Evolutionary conservation across 2,888 invertebrate genomes (phyloP).

Genomic region (Hesperia comma): DNA sequence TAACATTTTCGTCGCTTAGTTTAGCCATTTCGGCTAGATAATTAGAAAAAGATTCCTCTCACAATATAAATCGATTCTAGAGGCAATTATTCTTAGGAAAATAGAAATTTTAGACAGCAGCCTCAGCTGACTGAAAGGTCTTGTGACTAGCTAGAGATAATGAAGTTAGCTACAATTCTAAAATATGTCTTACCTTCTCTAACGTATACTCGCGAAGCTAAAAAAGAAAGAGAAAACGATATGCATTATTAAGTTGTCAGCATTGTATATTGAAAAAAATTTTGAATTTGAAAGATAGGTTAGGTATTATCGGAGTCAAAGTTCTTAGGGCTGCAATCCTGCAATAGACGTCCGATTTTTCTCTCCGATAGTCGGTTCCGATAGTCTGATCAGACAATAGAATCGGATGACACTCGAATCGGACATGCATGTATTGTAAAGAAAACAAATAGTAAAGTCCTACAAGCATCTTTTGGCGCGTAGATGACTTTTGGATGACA

Average conservation of each 20-base stretch:
- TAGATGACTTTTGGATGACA: too few relatives aligned
- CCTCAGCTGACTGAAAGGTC: conserved; percentile 85
- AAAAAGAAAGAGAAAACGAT: conserved; percentile 63
- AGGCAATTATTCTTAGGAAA: conserved; percentile 54
- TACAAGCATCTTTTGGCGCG: too few relatives aligned
- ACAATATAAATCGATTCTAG: conserved; percentile 45
- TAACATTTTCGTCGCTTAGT: conserved; percentile 85
- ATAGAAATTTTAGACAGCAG: conserved; percentile 57
- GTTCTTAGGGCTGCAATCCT: too few relatives aligned
- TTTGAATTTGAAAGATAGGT: too few relatives aligned
- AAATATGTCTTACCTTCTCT: conserved; percentile 73
- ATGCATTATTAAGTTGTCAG: conserved; percentile 57
- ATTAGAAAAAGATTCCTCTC: conserved; percentile 45
- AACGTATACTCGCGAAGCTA: conserved; percentile 60
- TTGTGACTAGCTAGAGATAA: conserved; percentile 76
- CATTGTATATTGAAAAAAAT: conserved; percentile 44
- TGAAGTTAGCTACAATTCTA: conserved; percentile 62
- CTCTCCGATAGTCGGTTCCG: too few relatives aligned
- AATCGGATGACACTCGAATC: too few relatives aligned
- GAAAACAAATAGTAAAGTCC: too few relatives aligned
- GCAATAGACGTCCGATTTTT: too few relatives aligned
- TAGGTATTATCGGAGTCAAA: too few relatives aligned
- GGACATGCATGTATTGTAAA: too few relatives aligned
- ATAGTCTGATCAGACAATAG: too few relatives aligned
- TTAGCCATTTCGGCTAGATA: conserved; percentile 78